phyloP scores from a whole-genome alignment of 2,888 invertebrate genomes.

The Pandemis corylana region DNA sequence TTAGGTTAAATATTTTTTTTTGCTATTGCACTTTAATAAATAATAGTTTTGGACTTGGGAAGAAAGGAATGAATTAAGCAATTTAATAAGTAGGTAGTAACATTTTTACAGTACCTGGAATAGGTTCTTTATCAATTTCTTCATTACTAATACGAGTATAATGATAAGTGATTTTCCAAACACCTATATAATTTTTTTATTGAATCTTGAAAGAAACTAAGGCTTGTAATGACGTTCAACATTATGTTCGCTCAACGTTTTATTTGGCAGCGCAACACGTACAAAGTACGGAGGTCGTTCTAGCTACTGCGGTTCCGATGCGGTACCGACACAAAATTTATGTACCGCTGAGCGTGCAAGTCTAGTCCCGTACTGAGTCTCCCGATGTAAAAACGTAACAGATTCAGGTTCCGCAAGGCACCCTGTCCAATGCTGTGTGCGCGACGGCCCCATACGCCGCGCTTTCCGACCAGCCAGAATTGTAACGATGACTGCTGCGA shows the following conservation, averaged over 20 bases:
- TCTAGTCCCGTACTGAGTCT: constrained; percentile 66
- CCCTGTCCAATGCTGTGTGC: constrained; percentile 65
- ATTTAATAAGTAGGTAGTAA: too few species aligned
- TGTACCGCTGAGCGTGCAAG: constrained; percentile 78
- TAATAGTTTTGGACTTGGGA: too few species aligned
- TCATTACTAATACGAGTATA: too few species aligned
- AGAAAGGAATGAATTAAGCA: too few species aligned
- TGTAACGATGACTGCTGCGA: constrained; percentile 70
- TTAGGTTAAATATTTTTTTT: too few species aligned
- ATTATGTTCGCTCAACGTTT: constrained; percentile 63
- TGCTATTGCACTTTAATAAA: too few species aligned
- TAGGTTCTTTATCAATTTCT: too few species aligned
- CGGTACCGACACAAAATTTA: constrained; percentile 80
- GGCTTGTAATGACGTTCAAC: constrained; percentile 35
- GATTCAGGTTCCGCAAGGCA: constrained; percentile 57
- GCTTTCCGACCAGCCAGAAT: constrained; percentile 54
- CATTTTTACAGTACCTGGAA: too few species aligned
- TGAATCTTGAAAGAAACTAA: neutral
- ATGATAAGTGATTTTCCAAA: neutral
- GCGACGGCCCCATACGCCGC: constrained; percentile 44
- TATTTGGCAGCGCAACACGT: constrained; percentile 76
- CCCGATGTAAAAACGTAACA: constrained; percentile 60
- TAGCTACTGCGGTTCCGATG: constrained; percentile 80
- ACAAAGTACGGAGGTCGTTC: constrained; percentile 66
- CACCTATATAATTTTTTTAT: neutral